Evolutionary conservation across 2,797 vertebrate genomes (phyloP).

Genomic region (Botia kubotai): DNA sequence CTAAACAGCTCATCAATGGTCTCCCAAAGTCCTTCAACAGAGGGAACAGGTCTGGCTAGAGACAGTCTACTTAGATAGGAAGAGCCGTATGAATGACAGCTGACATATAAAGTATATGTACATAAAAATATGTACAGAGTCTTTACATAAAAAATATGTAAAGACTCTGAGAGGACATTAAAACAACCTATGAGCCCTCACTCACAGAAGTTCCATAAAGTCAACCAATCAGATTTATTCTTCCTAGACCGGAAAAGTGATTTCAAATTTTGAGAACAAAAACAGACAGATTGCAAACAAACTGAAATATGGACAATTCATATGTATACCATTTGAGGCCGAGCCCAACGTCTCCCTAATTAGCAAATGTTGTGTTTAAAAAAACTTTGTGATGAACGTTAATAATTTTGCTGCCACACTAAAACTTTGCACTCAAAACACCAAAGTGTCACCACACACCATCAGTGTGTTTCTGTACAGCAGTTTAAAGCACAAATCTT

Average conservation of each 20-base stretch:
- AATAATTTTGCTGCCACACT: not conserved
- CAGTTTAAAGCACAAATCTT: constrained; percentile 9
- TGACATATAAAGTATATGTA: too few species aligned
- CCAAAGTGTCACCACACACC: not conserved
- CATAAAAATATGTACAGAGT: too few species aligned
- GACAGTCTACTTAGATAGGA: too few species aligned
- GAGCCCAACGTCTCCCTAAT: not conserved
- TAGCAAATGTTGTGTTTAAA: not conserved
- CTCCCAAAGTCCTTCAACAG: too few species aligned
- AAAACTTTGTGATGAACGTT: not conserved
- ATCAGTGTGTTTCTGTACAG: not conserved
- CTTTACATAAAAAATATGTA: too few species aligned
- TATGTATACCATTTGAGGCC: too few species aligned
- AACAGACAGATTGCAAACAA: too few species aligned
- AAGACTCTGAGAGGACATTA: not conserved
- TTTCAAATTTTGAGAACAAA: not conserved
- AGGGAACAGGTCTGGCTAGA: too few species aligned
- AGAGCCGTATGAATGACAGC: too few species aligned
- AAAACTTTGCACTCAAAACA: not conserved
- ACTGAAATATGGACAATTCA: too few species aligned
- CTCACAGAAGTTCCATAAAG: not conserved
- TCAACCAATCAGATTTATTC: not conserved
- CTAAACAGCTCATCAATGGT: too few species aligned
- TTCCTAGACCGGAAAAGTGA: not conserved
- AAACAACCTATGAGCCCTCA: not conserved